A percentile compares a stretch with the other conserved stretches of the same genome.
These are phyloP conservation scores for Leuctra nigra DNA, from an alignment of 2,888 invertebrate genomes.

Conservation along the genomic window DNA sequence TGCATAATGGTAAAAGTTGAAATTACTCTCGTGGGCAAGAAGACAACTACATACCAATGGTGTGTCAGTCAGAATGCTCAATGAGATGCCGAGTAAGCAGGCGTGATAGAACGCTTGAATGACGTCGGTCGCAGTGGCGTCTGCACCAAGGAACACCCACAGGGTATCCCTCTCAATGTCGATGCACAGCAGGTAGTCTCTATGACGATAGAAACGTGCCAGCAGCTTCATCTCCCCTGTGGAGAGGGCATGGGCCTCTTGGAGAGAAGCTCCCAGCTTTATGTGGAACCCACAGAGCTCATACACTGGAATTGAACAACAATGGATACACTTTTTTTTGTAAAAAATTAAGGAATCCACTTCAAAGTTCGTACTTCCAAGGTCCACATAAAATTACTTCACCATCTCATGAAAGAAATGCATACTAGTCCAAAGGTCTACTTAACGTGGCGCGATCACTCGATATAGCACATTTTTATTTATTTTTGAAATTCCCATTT, in stretches of 20 bases:
- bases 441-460: too few species aligned
- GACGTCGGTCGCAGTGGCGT: slow-evolving; percentile 48
- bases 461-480: too few species aligned
- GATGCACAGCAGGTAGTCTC: slow-evolving; percentile 50
- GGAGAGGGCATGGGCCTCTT: slow-evolving; percentile 33
- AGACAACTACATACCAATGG: slow-evolving; percentile 32
- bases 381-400: too few species aligned
- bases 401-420: too few species aligned
- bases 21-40: too few species aligned
- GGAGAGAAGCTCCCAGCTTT: slow-evolving; percentile 51
- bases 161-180: slow-evolving; percentile 44
- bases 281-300: slow-evolving; percentile 56
- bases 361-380: too few species aligned
- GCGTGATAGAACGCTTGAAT: slow-evolving; percentile 64
- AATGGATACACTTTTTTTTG: too few species aligned
- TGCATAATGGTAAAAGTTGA: too few species aligned
- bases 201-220: slow-evolving; percentile 42
- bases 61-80: slow-evolving; percentile 40
- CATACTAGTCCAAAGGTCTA: too few species aligned
- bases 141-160: slow-evolving; percentile 49
- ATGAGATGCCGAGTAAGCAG: slow-evolving; percentile 46
- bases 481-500: too few species aligned
- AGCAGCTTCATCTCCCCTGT: slow-evolving; percentile 40
- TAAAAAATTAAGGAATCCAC: too few species aligned
- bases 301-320: slow-evolving; percentile 45